These are phyloP conservation scores for Hymenopus coronatus DNA, from an alignment of 2,888 invertebrate genomes.

Conservation along the genomic window DNA sequence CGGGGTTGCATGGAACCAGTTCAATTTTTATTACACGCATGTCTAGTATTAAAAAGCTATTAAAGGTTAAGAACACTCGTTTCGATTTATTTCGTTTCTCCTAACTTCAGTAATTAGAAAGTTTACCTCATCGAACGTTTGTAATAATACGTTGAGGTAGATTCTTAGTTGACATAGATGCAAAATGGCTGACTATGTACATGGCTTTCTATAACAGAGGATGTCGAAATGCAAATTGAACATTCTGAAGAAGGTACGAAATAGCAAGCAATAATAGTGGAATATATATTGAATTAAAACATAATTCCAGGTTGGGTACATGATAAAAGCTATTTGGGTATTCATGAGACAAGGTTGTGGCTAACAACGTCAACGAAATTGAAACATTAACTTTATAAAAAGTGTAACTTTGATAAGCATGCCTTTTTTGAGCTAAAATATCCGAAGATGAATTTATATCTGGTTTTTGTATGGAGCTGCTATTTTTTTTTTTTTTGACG, in stretches of 20 bases:
- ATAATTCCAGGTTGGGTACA: not conserved
- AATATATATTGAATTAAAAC: not conserved
- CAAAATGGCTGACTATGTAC: not conserved
- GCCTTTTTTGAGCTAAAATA: too few relatives aligned
- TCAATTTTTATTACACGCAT: not conserved
- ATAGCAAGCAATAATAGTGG: not conserved
- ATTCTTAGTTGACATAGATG: not conserved
- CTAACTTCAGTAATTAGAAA: not conserved
- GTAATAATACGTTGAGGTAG: not conserved
- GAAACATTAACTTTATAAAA: too few relatives aligned
- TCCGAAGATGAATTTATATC: too few relatives aligned
- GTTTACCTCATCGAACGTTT: not conserved
- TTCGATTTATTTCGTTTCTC: not conserved
- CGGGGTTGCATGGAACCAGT: not conserved
- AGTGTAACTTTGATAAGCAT: too few relatives aligned
- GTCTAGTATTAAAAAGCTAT: not conserved
- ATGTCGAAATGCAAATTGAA: not conserved
- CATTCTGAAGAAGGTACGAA: not conserved
- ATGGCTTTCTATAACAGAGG: not conserved
- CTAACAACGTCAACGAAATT: too few relatives aligned
- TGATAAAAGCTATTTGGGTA: not conserved
- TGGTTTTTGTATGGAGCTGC: too few relatives aligned
- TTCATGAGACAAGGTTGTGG: too few relatives aligned
- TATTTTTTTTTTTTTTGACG: too few relatives aligned
- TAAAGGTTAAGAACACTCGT: not conserved